A percentile compares a stretch with the other conserved stretches of the same genome.
Conservation (phyloP, 2,797 vertebrate species). For the Siniperca undulata region DNA sequence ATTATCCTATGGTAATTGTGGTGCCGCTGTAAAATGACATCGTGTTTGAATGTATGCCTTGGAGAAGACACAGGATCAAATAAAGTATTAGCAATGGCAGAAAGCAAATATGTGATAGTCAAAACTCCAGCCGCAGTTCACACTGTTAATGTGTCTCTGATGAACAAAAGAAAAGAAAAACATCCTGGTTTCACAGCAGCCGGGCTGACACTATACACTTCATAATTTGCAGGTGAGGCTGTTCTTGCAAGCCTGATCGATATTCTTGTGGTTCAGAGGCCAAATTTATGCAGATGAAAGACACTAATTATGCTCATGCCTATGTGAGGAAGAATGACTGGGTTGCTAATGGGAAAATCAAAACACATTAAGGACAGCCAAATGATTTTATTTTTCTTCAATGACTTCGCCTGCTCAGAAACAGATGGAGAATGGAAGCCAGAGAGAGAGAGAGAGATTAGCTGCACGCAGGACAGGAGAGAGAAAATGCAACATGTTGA, state of each 20-base stretch:
- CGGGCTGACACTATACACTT: constrained; percentile 27
- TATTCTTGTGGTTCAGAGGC: constrained; percentile 74
- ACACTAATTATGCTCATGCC: constrained; percentile 82
- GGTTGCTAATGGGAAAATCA: constrained; percentile 85
- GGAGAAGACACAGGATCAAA: not conserved
- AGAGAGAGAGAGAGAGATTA: constrained; percentile 41
- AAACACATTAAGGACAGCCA: constrained; percentile 83
- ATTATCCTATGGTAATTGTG: constrained; percentile 17
- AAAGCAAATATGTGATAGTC: constrained; percentile 4
- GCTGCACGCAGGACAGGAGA: constrained; percentile 10
- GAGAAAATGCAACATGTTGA: constrained; percentile 60
- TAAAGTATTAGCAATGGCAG: not conserved
- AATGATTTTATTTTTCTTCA: constrained; percentile 80
- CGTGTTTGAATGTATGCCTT: not conserved
- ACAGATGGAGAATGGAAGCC: constrained; percentile 69
- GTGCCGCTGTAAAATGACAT: not conserved
- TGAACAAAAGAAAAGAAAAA: constrained; percentile 38
- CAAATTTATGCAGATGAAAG: constrained; percentile 83
- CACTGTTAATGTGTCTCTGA: constrained; percentile 50
- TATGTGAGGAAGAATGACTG: constrained; percentile 77
- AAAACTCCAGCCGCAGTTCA: not conserved
- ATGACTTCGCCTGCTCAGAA: constrained; percentile 69
- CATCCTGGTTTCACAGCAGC: constrained; percentile 30
- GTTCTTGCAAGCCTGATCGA: constrained; percentile 63
- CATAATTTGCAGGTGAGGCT: constrained; percentile 53